Conservation (phyloP, 2,797 vertebrate genomes). For the Perodicticus potto region DNA sequence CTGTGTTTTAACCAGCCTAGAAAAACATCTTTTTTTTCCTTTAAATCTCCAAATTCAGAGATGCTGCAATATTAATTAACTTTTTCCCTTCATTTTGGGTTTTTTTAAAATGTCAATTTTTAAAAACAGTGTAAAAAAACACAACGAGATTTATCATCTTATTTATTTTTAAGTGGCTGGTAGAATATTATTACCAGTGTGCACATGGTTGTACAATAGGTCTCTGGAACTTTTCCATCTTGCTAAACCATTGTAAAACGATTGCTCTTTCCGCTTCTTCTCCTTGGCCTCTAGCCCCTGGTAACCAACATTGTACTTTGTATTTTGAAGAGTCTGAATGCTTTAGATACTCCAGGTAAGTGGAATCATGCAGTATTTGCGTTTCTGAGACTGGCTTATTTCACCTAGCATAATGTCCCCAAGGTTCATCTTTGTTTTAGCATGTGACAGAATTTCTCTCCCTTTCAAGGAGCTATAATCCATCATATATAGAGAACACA, state of each 20-base stretch:
- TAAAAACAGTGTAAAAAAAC: background rate
- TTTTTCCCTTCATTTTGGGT: background rate
- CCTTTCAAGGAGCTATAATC: background rate
- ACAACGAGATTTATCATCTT: background rate
- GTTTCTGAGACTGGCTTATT: background rate
- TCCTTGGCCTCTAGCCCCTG: too few species aligned
- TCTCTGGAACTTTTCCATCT: background rate
- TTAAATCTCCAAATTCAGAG: slow-evolving; percentile 54
- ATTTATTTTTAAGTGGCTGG: background rate
- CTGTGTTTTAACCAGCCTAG: slow-evolving; percentile 17
- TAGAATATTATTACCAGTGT: too few species aligned
- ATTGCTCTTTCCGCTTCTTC: too few species aligned
- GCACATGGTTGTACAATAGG: background rate
- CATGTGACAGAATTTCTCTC: background rate
- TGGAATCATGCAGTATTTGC: background rate
- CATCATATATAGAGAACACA: background rate
- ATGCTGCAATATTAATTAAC: background rate
- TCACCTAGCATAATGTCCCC: background rate
- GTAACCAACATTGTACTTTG: too few species aligned
- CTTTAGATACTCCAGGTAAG: background rate
- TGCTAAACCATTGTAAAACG: background rate
- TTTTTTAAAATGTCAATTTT: background rate
- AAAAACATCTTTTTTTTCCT: background rate
- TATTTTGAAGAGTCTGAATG: background rate
- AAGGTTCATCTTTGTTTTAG: background rate